Conservation (phyloP, 2,888 invertebrate genomes). For the Ernsta delagoae region DNA sequence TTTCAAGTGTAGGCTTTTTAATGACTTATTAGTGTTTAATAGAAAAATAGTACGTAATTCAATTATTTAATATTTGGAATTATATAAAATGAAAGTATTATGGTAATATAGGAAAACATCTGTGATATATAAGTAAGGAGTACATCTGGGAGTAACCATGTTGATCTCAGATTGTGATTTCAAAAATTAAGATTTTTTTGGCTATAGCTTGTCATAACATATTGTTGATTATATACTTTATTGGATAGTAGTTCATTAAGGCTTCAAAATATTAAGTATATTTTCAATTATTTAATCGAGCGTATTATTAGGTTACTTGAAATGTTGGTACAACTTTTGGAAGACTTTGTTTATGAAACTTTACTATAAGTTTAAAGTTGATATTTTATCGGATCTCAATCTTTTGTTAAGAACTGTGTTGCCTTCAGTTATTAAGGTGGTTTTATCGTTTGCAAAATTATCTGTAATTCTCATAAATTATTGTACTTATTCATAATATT, state of each 20-base stretch:
- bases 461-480: conserved; percentile 13
- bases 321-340: conserved; percentile 38
- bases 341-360: conserved; percentile 35
- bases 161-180: conserved; percentile 77
- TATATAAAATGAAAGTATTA: conserved; percentile 74
- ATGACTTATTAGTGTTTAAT: conserved; percentile 49
- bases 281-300: conserved; percentile 25
- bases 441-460: conserved; percentile 27
- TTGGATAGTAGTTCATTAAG: conserved; percentile 27
- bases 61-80: conserved; percentile 44
- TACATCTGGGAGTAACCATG: conserved; percentile 73
- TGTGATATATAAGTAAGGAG: conserved; percentile 78
- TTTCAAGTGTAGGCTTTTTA: conserved; percentile 64
- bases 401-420: conserved; percentile 58
- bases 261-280: conserved; percentile 19
- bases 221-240: conserved; percentile 40
- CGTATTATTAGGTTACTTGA: conserved; percentile 35
- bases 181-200: conserved; percentile 52
- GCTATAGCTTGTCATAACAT: conserved; percentile 47
- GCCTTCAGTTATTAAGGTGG: conserved; percentile 52
- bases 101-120: conserved; percentile 77
- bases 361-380: conserved; percentile 44
- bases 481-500: conserved; percentile 26
- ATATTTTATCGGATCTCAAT: conserved; percentile 65
- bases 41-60: conserved; percentile 44